These are phyloP conservation scores for Agonopterix subpropinquella DNA, from an alignment of 2,888 invertebrate species.

Conservation along the genomic window DNA sequence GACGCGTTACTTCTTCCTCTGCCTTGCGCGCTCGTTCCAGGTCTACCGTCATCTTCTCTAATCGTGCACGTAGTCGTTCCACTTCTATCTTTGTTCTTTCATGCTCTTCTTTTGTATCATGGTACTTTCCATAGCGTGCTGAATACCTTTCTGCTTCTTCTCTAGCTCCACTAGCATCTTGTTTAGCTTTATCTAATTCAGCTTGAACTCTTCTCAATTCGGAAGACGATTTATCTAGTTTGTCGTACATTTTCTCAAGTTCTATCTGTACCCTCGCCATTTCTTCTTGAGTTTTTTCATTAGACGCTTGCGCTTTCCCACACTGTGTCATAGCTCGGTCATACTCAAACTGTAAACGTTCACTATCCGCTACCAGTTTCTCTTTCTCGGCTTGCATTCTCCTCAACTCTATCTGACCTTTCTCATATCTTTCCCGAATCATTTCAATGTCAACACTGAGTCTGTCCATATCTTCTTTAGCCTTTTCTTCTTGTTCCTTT, in stretches of 20 bases:
- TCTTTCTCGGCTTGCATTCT: slow-evolving; percentile 90
- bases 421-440: slow-evolving; percentile 91
- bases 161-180: slow-evolving; percentile 85
- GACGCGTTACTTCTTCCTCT: slow-evolving; percentile 79
- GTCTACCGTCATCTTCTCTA: slow-evolving; percentile 88
- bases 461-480: slow-evolving; percentile 88
- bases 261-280: slow-evolving; percentile 90
- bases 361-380: slow-evolving; percentile 88
- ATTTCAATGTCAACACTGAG: slow-evolving; percentile 88
- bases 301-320: slow-evolving; percentile 88
- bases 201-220: slow-evolving; percentile 89
- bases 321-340: slow-evolving; percentile 91
- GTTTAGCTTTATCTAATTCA: slow-evolving; percentile 81
- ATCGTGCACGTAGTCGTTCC: slow-evolving; percentile 85
- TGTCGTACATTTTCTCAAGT: slow-evolving; percentile 93
- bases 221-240: slow-evolving; percentile 88
- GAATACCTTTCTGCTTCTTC: slow-evolving; percentile 86
- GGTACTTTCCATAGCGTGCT: slow-evolving; percentile 84
- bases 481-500: slow-evolving; percentile 94
- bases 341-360: slow-evolving; percentile 89
- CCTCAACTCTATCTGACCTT: slow-evolving; percentile 89
- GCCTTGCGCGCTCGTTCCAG: slow-evolving; percentile 84
- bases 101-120: slow-evolving; percentile 85
- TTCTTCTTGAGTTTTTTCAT: slow-evolving; percentile 94
- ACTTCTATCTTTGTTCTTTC: slow-evolving; percentile 87